Evolutionary conservation across 1,140 invertebrate species (phyloP).

Genomic region (Eueides isabella): DNA sequence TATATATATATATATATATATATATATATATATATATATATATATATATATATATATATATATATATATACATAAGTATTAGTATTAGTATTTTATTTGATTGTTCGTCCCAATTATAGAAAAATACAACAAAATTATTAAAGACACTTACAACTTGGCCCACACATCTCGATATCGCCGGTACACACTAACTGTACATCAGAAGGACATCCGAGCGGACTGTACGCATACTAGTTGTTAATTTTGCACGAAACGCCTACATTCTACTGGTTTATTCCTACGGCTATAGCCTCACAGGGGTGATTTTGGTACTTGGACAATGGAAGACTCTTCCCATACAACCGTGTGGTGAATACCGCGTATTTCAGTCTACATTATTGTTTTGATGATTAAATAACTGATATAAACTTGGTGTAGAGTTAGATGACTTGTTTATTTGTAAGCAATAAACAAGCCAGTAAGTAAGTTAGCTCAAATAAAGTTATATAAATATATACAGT

Average conservation of each 20-base stretch:
- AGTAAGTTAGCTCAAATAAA: too few relatives aligned
- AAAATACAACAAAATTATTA: too few relatives aligned
- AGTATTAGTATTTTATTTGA: too few relatives aligned
- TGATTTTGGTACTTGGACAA: constrained; percentile 44
- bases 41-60: too few relatives aligned
- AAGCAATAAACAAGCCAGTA: too few relatives aligned
- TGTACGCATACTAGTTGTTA: constrained; percentile 52
- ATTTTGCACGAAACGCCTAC: constrained; percentile 58
- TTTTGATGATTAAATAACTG: constrained; percentile 26
- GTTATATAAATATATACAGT: too few relatives aligned
- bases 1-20: too few relatives aligned
- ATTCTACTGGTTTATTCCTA: constrained; percentile 57
- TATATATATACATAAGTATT: too few relatives aligned
- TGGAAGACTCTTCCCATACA: constrained; percentile 44
- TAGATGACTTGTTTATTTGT: not conserved
- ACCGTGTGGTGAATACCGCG: constrained; percentile 34
- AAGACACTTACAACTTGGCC: constrained; percentile 25
- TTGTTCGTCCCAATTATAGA: too few relatives aligned
- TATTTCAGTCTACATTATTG: constrained; percentile 32
- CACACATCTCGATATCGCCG: constrained; percentile 40
- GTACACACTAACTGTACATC: constrained; percentile 58
- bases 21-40: too few relatives aligned
- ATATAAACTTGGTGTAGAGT: not conserved
- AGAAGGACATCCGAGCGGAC: constrained; percentile 40
- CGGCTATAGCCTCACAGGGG: constrained; percentile 44